Evolutionary conservation across 2,113 vertebrate genomes (phyloP), one percentile per base, ranked within the genome.

Genomic region (Leptosomus discolor): DNA sequence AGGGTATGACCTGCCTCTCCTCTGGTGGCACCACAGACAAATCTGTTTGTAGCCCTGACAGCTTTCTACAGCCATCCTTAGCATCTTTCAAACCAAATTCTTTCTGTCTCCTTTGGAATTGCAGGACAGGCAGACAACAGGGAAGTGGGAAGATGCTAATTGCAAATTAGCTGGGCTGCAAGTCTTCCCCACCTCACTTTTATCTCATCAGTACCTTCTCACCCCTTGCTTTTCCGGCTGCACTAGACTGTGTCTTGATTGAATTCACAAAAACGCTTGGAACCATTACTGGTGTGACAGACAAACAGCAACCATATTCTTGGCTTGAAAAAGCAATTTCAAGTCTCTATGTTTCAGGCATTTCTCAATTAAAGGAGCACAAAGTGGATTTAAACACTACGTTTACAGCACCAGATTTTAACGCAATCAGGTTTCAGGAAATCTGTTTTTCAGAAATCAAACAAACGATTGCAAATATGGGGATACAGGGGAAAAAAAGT

Each of bases 261-360:
- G 75, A 91, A 87, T 90, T 85, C 86, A 93, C 74, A 80, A 71
- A 90, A 86, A 71, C 1, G 15, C 51, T 93, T 94, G 95, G 94
- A 97, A 85, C 34, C n/a, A 58, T 63, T 85, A 68, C 77, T 71
- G 61, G 65, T 39, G 80, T 87, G 92, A 92, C 43, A 96, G 78
- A 96, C 88, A 87, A 84, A 91, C 29, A 95, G 67, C 45, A 88
- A 83, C 34, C 84, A 68, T 11, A 63, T n/a, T 91, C 68, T 96
- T 94, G 83, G 67, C 63, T 88, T 77, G 63, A 58, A 94, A 95
- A 95, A 83, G 46, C n/a, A 85, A 85, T 68, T 90, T 86, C n/a
- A 85, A 88, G 63, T 70, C 36, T 71, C 74, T 37, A n/a, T 43
- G 53, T 88, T 14, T 50, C 34, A 53, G 46, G 37, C 5, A 1